Evolutionary conservation across 2,113 vertebrate species (phyloP).

Genomic region (Oreochromis aureus): DNA sequence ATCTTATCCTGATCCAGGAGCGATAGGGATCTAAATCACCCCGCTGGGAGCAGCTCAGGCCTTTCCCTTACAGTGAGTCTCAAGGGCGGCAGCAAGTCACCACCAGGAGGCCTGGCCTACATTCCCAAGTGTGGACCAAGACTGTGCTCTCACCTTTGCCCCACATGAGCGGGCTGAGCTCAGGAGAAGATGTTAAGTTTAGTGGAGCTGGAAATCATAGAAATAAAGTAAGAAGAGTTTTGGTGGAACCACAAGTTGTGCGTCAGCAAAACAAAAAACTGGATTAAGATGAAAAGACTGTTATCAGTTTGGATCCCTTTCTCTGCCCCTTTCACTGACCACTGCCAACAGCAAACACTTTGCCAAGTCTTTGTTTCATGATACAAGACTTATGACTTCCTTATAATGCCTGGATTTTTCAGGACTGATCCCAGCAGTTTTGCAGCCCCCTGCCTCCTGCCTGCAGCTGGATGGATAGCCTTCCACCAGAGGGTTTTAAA

Average conservation of each 20-base stretch:
- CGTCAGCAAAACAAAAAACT: neutral
- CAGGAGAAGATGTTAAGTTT: neutral
- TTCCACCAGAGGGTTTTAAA: neutral
- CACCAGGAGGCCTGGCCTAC: slow-evolving; percentile 9
- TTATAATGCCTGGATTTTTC: neutral
- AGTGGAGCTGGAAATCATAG: neutral
- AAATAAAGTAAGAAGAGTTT: neutral
- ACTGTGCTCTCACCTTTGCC: slow-evolving; percentile 20
- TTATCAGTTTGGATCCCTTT: neutral
- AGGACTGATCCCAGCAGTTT: neutral
- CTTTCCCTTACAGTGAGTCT: slow-evolving; percentile 13
- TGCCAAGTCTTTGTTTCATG: slow-evolving; percentile 26
- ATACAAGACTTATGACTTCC: neutral
- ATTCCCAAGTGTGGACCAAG: slow-evolving; percentile 9
- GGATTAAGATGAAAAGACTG: neutral
- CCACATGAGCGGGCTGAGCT: neutral
- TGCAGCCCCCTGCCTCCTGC: neutral
- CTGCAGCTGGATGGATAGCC: neutral
- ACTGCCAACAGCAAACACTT: neutral
- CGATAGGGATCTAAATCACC: slow-evolving; percentile 47
- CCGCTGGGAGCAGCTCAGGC: slow-evolving; percentile 14
- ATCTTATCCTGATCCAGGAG: slow-evolving; percentile 14
- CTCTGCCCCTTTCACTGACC: neutral
- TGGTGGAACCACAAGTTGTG: neutral
- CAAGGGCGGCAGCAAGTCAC: neutral